phyloP scores from a whole-genome alignment of 2,113 vertebrate species.

The Tragelaphus strepsiceros region DNA sequence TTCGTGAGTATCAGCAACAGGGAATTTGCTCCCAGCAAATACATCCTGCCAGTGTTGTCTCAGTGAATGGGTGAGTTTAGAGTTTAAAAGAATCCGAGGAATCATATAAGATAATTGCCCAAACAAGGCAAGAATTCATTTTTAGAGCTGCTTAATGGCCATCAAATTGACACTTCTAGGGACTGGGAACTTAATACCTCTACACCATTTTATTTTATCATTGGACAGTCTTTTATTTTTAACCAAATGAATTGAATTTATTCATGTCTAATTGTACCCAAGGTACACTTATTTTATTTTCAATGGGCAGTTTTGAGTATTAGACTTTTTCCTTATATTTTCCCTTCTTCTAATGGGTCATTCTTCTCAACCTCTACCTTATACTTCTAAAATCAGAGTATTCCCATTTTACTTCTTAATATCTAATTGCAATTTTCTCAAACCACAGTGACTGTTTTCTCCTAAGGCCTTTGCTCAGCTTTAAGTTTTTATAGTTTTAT shows the following conservation, averaged over 20 bases:
- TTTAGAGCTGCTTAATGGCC: not conserved
- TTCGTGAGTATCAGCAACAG: not conserved
- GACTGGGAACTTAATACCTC: not conserved
- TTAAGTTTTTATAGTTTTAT: not conserved
- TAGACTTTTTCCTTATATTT: not conserved
- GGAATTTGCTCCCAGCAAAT: conserved; percentile 2
- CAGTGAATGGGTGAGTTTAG: not conserved
- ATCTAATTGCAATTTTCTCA: not conserved
- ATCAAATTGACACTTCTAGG: not conserved
- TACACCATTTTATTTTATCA: not conserved
- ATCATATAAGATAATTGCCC: not conserved
- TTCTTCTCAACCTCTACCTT: not conserved
- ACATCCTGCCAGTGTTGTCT: not conserved
- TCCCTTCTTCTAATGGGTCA: not conserved
- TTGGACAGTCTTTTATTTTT: not conserved
- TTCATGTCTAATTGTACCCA: not conserved
- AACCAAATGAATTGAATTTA: not conserved
- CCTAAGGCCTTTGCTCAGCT: not conserved
- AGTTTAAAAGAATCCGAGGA: not conserved
- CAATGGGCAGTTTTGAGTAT: not conserved
- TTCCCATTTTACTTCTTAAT: not conserved
- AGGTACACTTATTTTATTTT: not conserved
- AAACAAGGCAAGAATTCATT: not conserved
- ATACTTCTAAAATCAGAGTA: not conserved
- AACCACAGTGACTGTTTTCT: not conserved